phyloP scores from a whole-genome alignment of 2,888 invertebrate genomes.

The Chromoteleia sp. region DNA sequence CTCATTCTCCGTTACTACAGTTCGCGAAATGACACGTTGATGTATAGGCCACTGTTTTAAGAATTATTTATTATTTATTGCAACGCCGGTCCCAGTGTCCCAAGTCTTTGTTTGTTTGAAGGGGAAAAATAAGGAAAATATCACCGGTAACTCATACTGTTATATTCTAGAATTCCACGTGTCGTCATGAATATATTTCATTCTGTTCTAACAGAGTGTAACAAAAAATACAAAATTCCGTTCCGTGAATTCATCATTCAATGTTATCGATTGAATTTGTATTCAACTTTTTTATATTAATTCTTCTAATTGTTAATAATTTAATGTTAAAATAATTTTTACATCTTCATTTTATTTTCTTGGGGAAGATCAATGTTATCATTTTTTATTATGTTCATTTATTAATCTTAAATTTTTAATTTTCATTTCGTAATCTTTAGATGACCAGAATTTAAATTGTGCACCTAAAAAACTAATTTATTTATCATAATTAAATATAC shows the following conservation, averaged over 20 bases:
- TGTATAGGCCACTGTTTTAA: conserved; percentile 84
- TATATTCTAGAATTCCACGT: conserved; percentile 48
- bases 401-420: not conserved
- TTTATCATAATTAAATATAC: no score
- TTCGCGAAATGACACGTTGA: conserved; percentile 83
- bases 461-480: no score
- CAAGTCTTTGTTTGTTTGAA: conserved; percentile 65
- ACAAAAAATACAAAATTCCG: conserved; percentile 2
- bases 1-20: conserved; percentile 77
- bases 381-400: no score
- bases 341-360: no score
- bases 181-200: conserved; percentile 51
- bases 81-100: conserved; percentile 63
- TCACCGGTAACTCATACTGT: conserved; percentile 51
- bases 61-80: conserved; percentile 85
- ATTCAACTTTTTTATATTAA: no score
- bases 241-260: not conserved
- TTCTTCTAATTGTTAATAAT: no score
- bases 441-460: no score
- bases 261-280: no score
- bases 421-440: not conserved
- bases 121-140: conserved; percentile 68
- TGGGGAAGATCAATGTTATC: no score
- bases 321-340: no score
- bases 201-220: conserved; percentile 4